Conservation (phyloP, 2,113 vertebrate species). For the Dendrocopos noguchii region DNA sequence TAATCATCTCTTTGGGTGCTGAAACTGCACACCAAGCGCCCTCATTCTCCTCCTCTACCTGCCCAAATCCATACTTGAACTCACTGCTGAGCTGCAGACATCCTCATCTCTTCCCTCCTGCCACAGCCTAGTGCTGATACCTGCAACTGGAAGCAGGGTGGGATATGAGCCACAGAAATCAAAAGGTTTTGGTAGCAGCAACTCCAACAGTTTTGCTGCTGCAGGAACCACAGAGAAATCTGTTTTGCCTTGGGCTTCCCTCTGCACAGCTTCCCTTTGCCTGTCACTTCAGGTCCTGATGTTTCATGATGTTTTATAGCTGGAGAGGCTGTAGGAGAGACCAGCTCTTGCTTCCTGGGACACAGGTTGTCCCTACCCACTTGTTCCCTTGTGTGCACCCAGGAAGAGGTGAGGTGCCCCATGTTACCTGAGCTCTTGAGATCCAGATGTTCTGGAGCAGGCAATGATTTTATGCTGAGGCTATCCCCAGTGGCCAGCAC, state of each 20-base stretch:
- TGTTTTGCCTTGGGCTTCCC: background rate
- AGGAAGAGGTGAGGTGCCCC: background rate
- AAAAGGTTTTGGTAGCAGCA: background rate
- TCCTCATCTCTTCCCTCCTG: fast-evolving
- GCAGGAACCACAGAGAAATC: background rate
- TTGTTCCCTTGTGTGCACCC: background rate
- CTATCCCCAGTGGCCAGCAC: background rate
- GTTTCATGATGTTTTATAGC: background rate
- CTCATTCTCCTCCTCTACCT: background rate
- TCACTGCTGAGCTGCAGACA: background rate
- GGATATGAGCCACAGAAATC: background rate
- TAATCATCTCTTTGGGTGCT: background rate
- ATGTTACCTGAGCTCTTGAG: fast-evolving
- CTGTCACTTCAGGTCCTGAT: background rate
- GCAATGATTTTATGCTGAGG: background rate
- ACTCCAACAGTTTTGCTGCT: fast-evolving
- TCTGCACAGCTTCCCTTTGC: fast-evolving
- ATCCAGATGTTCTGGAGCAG: background rate
- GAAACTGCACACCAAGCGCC: background rate
- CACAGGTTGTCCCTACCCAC: background rate
- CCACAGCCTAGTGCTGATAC: background rate
- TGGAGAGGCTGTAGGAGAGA: background rate
- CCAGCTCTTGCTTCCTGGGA: background rate
- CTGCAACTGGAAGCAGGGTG: background rate
- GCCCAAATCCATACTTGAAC: fast-evolving